A percentile compares a stretch with the other conserved stretches of the same genome.
phyloP scores from a whole-genome alignment of 2,797 vertebrate genomes.

The Diplodus puntazzo region DNA sequence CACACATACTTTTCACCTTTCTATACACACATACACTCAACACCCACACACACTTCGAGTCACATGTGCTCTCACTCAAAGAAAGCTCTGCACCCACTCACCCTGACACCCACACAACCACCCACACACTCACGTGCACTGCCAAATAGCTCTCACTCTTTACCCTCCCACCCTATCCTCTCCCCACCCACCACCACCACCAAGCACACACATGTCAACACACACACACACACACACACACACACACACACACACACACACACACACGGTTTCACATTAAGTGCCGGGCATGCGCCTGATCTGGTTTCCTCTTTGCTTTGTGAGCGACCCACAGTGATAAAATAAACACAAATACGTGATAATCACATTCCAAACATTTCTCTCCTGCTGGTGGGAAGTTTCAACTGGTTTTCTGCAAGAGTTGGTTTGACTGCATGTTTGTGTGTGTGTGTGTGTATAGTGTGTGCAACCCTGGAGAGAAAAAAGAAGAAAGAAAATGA shows the following conservation, averaged over 20 bases:
- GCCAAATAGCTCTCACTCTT: slow-evolving; percentile 80
- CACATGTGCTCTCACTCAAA: slow-evolving; percentile 84
- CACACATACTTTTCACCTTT: slow-evolving; percentile 68
- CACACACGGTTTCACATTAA: slow-evolving; percentile 60
- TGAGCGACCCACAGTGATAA: slow-evolving; percentile 79
- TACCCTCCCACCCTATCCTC: slow-evolving; percentile 65
- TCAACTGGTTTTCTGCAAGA: slow-evolving; percentile 80
- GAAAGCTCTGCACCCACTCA: slow-evolving; percentile 83
- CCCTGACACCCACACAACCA: slow-evolving; percentile 84
- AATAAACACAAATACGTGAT: slow-evolving; percentile 84
- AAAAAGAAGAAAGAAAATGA: slow-evolving; percentile 72
- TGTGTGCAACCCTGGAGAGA: slow-evolving; percentile 61
- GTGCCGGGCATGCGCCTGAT: slow-evolving; percentile 71
- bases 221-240: slow-evolving; percentile 38
- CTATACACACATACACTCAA: slow-evolving; percentile 55
- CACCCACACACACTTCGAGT: slow-evolving; percentile 73
- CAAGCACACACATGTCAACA: slow-evolving; percentile 12
- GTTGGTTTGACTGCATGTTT: slow-evolving; percentile 63
- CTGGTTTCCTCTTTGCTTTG: slow-evolving; percentile 81
- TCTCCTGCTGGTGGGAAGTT: slow-evolving; percentile 83
- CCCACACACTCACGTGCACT: slow-evolving; percentile 84
- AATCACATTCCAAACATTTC: slow-evolving; percentile 83
- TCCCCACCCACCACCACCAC: slow-evolving; percentile 56
- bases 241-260: slow-evolving; percentile 38
- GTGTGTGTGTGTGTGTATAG: slow-evolving; percentile 39